Evolutionary conservation across 30 jellyfish, hydroid and myxozoan species (phyloP), one percentile per base, ranked within the genome.

Genomic region (Rhopilema esculentum): DNA sequence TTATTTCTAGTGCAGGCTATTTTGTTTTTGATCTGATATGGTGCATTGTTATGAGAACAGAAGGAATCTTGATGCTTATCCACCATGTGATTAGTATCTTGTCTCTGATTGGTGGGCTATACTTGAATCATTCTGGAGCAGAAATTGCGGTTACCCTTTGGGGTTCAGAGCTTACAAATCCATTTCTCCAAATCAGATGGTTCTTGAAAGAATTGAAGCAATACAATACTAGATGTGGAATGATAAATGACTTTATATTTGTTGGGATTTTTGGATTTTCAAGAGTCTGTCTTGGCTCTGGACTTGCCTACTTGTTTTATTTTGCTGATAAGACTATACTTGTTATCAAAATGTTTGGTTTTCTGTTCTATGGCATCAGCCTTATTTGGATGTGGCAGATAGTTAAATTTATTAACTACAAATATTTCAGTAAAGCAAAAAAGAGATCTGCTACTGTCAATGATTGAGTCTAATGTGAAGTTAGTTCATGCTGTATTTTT

Each of bases 91-190:
- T 90, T 63, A 94, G 98, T 79, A 75, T 94, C 74, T 63, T 91
- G 52, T 76, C 97, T 48, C 77, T 94, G 87, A 67, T 85, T 67
- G 95, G 89, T 62, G 93, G 98, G 49, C 69, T 86, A 66, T 33
- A n/a, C 30, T 29, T 89, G 88, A 69, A 79, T 25, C 83, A 72
- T 49, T 94, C 98, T 63, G 98, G 95, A 27, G 83, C 98, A 15
- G 98, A 94, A 67, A 94, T 94, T 31, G 26, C 88, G 15, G 65
- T 75, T 22, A 94, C 98, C 2, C 89, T 94, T 8, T 89, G 97
- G 97, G 98, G 98, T 27, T 85, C 98, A 48, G 98, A 94, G 72
- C 76, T 94, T 27, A 84, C 98, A 16, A 94, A 94, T 57, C 97
- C 98, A 22, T 94, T 94, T 69, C 75, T 94, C 25, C 98, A 94